Evolutionary conservation across 2,888 invertebrate genomes (phyloP).

Genomic region (Acronicta aceris): DNA sequence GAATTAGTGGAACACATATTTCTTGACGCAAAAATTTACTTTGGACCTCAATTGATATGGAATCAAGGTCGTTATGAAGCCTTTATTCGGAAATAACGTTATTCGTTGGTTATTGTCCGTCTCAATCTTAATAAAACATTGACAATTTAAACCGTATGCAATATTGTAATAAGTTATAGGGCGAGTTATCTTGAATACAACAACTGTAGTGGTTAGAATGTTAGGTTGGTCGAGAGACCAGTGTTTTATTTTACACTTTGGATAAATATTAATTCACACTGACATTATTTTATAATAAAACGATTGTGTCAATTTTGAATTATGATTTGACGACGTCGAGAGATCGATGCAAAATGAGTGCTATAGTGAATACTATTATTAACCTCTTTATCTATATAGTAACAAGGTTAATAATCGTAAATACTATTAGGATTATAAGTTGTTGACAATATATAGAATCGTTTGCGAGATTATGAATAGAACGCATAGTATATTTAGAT

Average conservation of each 20-base stretch:
- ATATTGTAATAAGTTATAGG: not conserved
- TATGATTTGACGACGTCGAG: constrained; percentile 12
- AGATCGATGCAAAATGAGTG: constrained; percentile 1
- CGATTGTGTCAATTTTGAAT: not conserved
- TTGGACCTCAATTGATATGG: not conserved
- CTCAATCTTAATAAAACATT: not conserved
- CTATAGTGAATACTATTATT: constrained; percentile 24
- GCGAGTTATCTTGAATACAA: no score
- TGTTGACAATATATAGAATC: constrained; percentile 43
- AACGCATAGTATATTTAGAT: constrained; percentile 25
- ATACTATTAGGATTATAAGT: constrained; percentile 15
- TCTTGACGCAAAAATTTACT: not conserved
- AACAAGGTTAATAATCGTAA: constrained; percentile 30
- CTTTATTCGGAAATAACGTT: not conserved
- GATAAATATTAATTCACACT: constrained; percentile 13
- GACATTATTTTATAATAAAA: constrained; percentile 10
- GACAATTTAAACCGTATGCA: not conserved
- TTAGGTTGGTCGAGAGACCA: not conserved
- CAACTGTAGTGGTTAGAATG: no score
- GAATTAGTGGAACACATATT: constrained; percentile 5
- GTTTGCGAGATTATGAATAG: constrained; percentile 47
- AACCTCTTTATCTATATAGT: not conserved
- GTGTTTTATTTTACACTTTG: constrained; percentile 2
- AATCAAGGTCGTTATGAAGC: not conserved
- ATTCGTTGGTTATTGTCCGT: not conserved